phyloP scores from a whole-genome alignment of 1,140 invertebrate species.

The Thalassaphorura encarpata region DNA sequence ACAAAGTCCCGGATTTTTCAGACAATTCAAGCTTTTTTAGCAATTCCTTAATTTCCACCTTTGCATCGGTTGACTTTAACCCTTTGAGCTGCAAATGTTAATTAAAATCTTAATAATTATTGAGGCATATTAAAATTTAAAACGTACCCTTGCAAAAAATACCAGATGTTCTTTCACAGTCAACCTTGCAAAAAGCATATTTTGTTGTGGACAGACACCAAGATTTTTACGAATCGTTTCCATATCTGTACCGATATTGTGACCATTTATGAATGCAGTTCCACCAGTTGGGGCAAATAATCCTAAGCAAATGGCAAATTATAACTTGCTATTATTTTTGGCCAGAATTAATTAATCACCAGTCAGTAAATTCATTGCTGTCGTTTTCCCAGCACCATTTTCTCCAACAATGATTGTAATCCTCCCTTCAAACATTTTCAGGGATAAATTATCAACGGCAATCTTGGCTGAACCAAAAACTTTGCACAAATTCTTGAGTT shows the following conservation, averaged over 20 bases:
- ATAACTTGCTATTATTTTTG: neutral
- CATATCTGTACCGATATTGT: constrained; percentile 52
- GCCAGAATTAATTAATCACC: constrained; percentile 12
- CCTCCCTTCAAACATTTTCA: constrained; percentile 47
- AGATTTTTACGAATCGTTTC: constrained; percentile 54
- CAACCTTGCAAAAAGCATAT: constrained; percentile 80
- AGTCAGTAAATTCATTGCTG: constrained; percentile 36
- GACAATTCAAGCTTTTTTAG: constrained; percentile 40
- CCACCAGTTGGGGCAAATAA: constrained; percentile 57
- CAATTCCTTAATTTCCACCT: constrained; percentile 35
- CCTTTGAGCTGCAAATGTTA: no score
- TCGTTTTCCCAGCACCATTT: constrained; percentile 47
- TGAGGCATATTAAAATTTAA: no score
- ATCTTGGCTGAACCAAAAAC: constrained; percentile 38
- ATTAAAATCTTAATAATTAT: constrained; percentile 38
- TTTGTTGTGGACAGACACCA: constrained; percentile 89
- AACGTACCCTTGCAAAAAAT: constrained; percentile 65
- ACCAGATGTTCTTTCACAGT: constrained; percentile 80
- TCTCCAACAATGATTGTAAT: constrained; percentile 45
- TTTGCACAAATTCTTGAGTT: constrained; percentile 41
- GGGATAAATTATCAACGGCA: constrained; percentile 50
- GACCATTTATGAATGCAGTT: constrained; percentile 56
- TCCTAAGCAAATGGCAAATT: constrained; percentile 41
- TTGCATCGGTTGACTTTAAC: constrained; percentile 34
- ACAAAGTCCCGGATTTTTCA: constrained; percentile 41